Evolutionary conservation across 2,888 invertebrate species (phyloP).

Genomic region (Melinaea marsaeus): DNA sequence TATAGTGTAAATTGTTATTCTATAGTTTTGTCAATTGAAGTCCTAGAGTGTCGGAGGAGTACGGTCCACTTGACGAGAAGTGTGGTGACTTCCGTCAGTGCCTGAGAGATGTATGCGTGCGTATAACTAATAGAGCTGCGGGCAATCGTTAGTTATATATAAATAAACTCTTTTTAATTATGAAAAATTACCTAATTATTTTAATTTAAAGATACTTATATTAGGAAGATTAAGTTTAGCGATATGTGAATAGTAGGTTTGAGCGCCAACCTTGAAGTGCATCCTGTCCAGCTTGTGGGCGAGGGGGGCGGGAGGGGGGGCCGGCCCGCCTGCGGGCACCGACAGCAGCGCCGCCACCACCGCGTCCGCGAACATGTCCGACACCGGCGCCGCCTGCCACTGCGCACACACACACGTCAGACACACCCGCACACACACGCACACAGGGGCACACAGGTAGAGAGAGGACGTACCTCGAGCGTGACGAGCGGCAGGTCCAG

Average conservation of each 20-base stretch:
- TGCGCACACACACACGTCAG: slow-evolving; percentile 44
- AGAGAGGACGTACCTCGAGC: slow-evolving; percentile 79
- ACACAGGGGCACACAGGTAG: neutral
- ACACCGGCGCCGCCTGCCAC: slow-evolving; percentile 96
- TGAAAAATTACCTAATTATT: too few relatives aligned
- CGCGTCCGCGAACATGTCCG: slow-evolving; percentile 99
- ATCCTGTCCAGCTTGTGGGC: slow-evolving; percentile 88
- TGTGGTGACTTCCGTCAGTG: too few relatives aligned
- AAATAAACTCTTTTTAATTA: too few relatives aligned
- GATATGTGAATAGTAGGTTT: neutral
- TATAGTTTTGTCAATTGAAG: too few relatives aligned
- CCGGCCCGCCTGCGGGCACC: slow-evolving; percentile 70
- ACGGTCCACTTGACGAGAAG: too few relatives aligned
- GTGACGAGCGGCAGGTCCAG: slow-evolving; percentile 85
- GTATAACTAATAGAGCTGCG: too few relatives aligned
- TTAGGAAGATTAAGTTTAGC: too few relatives aligned
- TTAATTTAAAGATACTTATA: too few relatives aligned
- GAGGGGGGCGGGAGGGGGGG: slow-evolving; percentile 52
- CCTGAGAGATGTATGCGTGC: too few relatives aligned
- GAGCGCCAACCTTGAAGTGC: slow-evolving; percentile 86
- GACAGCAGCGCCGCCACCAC: slow-evolving; percentile 92
- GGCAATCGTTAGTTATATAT: too few relatives aligned
- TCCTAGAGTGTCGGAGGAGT: too few relatives aligned
- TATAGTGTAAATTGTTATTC: too few relatives aligned
- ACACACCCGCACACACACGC: slow-evolving; percentile 38